Conservation (phyloP, 1,140 invertebrate genomes). For the Stegodyphus mimosarum region DNA sequence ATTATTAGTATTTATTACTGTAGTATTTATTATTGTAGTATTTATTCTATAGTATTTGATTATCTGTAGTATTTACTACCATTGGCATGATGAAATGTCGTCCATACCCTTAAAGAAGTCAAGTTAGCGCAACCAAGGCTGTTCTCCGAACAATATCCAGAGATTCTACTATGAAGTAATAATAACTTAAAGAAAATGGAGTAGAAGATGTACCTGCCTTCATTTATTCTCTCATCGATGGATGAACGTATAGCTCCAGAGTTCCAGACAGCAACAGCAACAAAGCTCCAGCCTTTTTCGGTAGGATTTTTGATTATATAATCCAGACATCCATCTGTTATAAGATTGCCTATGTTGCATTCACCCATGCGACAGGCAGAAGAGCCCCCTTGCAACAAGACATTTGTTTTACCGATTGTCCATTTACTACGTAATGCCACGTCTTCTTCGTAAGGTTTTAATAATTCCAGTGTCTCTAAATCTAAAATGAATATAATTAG, state of each 20-base stretch:
- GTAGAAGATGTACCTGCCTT: constrained; percentile 68
- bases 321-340: constrained; percentile 79
- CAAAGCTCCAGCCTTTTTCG: constrained; percentile 78
- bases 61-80: no score
- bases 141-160: no score
- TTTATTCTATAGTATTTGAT: no score
- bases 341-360: constrained; percentile 87
- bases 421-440: constrained; percentile 72
- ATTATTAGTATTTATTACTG: no score
- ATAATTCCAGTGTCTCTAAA: constrained; percentile 73
- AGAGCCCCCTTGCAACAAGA: constrained; percentile 68
- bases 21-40: no score
- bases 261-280: constrained; percentile 80
- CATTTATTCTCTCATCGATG: constrained; percentile 71
- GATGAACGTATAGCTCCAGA: constrained; percentile 78
- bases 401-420: constrained; percentile 67
- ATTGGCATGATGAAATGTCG: no score
- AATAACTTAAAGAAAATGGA: no score
- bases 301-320: constrained; percentile 64
- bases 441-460: constrained; percentile 74
- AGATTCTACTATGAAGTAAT: no score
- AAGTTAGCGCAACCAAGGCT: no score
- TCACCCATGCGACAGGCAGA: constrained; percentile 76
- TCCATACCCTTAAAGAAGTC: no score
- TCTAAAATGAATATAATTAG: constrained; percentile 69